phyloP scores from a whole-genome alignment of 2,113 vertebrate species.

The Erinaceus europaeus region DNA sequence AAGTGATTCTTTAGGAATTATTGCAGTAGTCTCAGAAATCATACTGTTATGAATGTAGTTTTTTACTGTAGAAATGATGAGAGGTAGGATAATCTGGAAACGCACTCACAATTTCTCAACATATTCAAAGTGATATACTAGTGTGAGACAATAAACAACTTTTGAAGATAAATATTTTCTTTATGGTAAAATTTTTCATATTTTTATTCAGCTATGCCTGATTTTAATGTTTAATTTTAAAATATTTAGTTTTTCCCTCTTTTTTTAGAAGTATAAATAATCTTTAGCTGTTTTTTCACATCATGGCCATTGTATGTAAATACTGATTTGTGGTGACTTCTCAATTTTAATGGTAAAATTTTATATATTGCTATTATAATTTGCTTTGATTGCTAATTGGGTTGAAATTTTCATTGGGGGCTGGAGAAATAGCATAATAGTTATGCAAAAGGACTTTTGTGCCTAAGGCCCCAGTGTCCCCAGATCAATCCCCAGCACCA shows the following conservation, averaged over 20 bases:
- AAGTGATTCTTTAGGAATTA: background rate
- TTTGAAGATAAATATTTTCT: background rate
- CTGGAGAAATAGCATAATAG: too few relatives aligned
- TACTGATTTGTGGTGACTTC: background rate
- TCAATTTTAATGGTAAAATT: background rate
- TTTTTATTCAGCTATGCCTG: too few relatives aligned
- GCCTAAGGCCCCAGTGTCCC: too few relatives aligned
- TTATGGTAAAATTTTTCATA: background rate
- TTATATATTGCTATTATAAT: background rate
- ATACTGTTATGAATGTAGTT: background rate
- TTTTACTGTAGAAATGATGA: background rate
- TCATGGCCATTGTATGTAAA: background rate
- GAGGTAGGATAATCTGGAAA: background rate
- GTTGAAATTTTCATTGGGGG: slow-evolving; percentile 10
- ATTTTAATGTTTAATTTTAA: too few relatives aligned
- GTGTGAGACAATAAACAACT: background rate
- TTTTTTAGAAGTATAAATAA: slow-evolving; percentile 6
- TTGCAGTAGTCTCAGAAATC: background rate
- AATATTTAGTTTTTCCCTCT: background rate
- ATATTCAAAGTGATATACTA: slow-evolving; percentile 22
- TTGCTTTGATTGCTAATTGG: background rate
- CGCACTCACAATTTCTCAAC: slow-evolving; percentile 28
- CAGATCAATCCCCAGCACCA: too few relatives aligned
- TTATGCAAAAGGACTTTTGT: too few relatives aligned
- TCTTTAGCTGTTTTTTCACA: background rate